Evolutionary conservation across 2,888 invertebrate genomes (phyloP).

Genomic region (Drosophila borborema): DNA sequence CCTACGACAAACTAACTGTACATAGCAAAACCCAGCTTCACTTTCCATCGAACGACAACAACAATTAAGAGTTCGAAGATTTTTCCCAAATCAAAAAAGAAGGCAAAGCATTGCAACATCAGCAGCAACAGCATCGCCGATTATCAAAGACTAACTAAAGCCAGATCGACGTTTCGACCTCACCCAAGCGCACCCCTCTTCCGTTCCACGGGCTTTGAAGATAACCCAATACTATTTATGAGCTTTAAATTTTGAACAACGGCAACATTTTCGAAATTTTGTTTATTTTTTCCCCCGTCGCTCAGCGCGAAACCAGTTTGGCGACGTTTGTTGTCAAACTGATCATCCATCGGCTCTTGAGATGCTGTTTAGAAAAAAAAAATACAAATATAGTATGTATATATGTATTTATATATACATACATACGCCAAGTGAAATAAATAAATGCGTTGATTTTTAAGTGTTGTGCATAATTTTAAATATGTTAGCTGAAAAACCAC

Average conservation of each 20-base stretch:
- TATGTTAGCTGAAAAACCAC: conserved; percentile 59
- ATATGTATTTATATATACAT: not conserved
- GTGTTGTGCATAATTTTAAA: conserved; percentile 81
- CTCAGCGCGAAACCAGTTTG: conserved; percentile 60
- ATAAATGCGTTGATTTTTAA: conserved; percentile 75
- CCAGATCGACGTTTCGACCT: not conserved
- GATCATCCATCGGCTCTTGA: conserved; percentile 70
- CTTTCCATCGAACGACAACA: conserved; percentile 52
- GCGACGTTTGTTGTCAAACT: conserved; percentile 72
- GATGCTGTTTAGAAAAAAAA: conserved; percentile 29
- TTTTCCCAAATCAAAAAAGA: conserved; percentile 39
- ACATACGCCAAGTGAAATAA: conserved; percentile 53
- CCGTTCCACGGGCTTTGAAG: conserved; percentile 1
- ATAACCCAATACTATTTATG: conserved; percentile 70
- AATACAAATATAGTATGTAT: not conserved
- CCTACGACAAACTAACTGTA: conserved; percentile 77
- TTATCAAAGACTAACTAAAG: conserved; percentile 61
- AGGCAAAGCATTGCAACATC: conserved; percentile 57
- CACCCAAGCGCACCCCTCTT: not conserved
- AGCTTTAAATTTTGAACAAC: conserved; percentile 67
- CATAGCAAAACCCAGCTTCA: conserved; percentile 42
- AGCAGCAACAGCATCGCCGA: conserved; percentile 41
- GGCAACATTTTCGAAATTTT: conserved; percentile 75
- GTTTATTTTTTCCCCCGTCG: conserved; percentile 29
- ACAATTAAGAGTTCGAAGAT: conserved; percentile 28